Evolutionary conservation across 2,113 vertebrate genomes (phyloP).

Genomic region (Corythaixoides concolor): DNA sequence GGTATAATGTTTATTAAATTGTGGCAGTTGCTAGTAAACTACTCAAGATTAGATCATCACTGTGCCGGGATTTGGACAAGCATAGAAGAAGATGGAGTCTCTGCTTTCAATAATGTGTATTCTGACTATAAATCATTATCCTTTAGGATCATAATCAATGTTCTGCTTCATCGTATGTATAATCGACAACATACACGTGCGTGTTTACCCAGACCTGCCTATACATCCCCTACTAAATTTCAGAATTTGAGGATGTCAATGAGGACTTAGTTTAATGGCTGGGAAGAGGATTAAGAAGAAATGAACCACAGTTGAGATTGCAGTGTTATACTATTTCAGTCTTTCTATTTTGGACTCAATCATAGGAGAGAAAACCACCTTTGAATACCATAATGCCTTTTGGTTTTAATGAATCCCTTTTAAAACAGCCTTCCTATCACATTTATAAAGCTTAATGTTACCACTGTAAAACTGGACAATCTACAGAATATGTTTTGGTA

Average conservation of each 20-base stretch:
- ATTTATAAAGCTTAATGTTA: background rate
- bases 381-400: background rate
- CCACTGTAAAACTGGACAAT: background rate
- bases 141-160: background rate
- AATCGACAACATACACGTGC: background rate
- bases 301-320: background rate
- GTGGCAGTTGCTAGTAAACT: background rate
- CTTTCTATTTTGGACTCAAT: background rate
- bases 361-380: background rate
- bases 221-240: background rate
- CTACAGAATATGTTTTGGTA: background rate
- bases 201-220: background rate
- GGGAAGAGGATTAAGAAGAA: background rate
- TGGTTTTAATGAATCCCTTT: background rate
- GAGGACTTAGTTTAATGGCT: background rate
- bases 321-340: background rate
- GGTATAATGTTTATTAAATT: slow-evolving; percentile 20
- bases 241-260: background rate
- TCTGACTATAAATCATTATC: background rate
- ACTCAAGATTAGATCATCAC: background rate
- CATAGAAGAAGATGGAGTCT: background rate
- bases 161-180: background rate
- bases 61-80: background rate
- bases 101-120: background rate
- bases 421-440: background rate